Percentiles rank a stretch among this genome's conserved stretches.
These are phyloP conservation scores for Zootermopsis nevadensis DNA, from an alignment of 2,888 invertebrate species.

Conservation along the genomic window DNA sequence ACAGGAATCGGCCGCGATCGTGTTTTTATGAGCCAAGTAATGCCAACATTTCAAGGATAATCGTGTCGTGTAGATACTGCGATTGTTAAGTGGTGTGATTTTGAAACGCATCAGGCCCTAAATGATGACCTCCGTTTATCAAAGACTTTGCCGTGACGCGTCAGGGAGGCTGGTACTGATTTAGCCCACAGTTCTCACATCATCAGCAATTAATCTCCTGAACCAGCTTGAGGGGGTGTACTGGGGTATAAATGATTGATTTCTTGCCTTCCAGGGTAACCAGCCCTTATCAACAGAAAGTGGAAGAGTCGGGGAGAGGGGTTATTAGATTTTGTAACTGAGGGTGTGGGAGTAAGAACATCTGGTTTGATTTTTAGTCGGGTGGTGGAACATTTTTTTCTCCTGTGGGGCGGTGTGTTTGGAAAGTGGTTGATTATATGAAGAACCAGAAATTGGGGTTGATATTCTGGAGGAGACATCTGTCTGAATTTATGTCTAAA, in stretches of 20 bases:
- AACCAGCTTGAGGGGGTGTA: slow-evolving; percentile 6
- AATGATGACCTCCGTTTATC: too few species aligned
- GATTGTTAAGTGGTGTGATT: not conserved
- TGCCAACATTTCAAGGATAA: too few species aligned
- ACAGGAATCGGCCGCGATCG: too few species aligned
- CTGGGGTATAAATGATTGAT: slow-evolving; percentile 13
- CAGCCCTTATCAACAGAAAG: slow-evolving; percentile 21
- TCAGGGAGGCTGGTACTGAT: not conserved
- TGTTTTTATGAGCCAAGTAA: too few species aligned
- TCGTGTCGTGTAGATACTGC: too few species aligned
- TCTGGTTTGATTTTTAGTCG: slow-evolving; percentile 34
- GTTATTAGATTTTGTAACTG: slow-evolving; percentile 7
- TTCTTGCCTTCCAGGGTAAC: slow-evolving; percentile 26
- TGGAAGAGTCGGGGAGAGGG: not conserved
- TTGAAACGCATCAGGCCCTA: too few species aligned
- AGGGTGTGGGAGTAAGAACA: not conserved
- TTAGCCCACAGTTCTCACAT: slow-evolving; percentile 8
- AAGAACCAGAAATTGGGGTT: not conserved
- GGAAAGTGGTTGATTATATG: not conserved
- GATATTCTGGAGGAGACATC: not conserved
- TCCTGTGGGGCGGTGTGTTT: not conserved
- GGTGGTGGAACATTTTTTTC: slow-evolving; percentile 9
- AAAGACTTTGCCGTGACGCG: not conserved
- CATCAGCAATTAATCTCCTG: slow-evolving; percentile 5
- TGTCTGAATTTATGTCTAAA: not conserved